Evolutionary conservation across 2,113 vertebrate species (phyloP).

Genomic region (Xyrauchen texanus): DNA sequence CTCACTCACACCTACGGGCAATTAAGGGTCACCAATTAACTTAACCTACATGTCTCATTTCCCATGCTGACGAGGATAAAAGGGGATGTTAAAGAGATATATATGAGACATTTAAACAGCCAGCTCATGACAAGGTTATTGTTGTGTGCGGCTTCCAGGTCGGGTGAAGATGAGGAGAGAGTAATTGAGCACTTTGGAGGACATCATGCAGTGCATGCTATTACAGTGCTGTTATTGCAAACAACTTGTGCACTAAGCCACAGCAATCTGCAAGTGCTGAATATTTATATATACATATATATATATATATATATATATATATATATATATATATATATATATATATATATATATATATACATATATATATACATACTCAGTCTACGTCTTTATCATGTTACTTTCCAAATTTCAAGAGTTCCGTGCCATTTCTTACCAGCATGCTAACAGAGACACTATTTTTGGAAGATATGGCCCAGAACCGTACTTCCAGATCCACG

Average conservation of each 20-base stretch:
- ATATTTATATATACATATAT: too few relatives aligned
- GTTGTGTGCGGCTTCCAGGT: slow-evolving; percentile 67
- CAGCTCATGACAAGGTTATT: slow-evolving; percentile 71
- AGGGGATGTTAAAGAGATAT: slow-evolving; percentile 23
- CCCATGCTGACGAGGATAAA: too few relatives aligned
- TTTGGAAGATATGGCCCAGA: slow-evolving; percentile 1
- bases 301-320: too few relatives aligned
- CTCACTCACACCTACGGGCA: too few relatives aligned
- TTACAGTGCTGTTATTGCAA: slow-evolving; percentile 69
- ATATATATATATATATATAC: too few relatives aligned
- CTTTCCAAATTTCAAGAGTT: neutral
- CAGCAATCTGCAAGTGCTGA: neutral
- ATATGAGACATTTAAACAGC: slow-evolving; percentile 55
- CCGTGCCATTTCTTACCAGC: too few relatives aligned
- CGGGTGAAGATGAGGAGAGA: slow-evolving; percentile 67
- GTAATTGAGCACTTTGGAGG: slow-evolving; percentile 71
- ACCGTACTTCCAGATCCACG: neutral
- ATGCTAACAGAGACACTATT: neutral
- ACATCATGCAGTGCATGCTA: slow-evolving; percentile 70
- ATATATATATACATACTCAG: too few relatives aligned
- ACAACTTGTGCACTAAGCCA: neutral
- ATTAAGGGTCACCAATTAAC: too few relatives aligned
- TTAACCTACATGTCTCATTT: too few relatives aligned
- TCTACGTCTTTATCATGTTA: slow-evolving; percentile 18
- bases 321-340: too few relatives aligned